phyloP scores from a whole-genome alignment of 2,888 invertebrate genomes.

The Tinea pellionella region DNA sequence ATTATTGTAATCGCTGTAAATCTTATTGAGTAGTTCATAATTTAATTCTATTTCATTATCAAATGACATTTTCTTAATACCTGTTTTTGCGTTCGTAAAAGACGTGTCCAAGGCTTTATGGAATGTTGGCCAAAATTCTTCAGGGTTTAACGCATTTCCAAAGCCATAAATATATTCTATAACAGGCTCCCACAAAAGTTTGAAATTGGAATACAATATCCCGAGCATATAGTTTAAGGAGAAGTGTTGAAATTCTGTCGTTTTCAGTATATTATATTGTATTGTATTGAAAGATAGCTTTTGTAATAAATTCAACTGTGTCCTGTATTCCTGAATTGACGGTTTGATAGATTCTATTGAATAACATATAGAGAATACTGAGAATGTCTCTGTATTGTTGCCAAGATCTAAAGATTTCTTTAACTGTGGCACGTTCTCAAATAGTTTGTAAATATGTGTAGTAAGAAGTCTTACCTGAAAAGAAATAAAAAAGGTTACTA shows the following conservation, averaged over 20 bases:
- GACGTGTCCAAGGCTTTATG: conserved; percentile 68
- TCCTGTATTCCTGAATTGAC: conserved; percentile 83
- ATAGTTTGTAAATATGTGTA: conserved; percentile 78
- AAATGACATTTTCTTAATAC: conserved; percentile 40
- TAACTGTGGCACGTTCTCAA: conserved; percentile 68
- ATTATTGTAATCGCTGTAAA: conserved; percentile 46
- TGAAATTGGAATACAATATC: conserved; percentile 86
- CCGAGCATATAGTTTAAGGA: conserved; percentile 85
- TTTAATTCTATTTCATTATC: conserved; percentile 42
- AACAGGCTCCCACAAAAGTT: conserved; percentile 88
- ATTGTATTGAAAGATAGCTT: conserved; percentile 76
- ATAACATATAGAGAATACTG: conserved; percentile 75
- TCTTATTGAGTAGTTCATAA: conserved; percentile 34
- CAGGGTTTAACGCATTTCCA: conserved; percentile 69
- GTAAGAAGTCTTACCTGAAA: conserved; percentile 76
- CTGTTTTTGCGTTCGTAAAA: conserved; percentile 51
- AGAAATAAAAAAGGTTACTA: conserved; percentile 10
- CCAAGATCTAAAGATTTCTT: conserved; percentile 41
- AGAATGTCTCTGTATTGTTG: conserved; percentile 50
- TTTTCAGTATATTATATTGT: conserved; percentile 66
- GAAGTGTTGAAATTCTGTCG: conserved; percentile 71
- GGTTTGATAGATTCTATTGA: conserved; percentile 77
- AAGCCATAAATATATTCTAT: conserved; percentile 80
- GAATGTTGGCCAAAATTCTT: conserved; percentile 82
- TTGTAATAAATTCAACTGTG: conserved; percentile 79